These are phyloP conservation scores for Brachyhypopomus gauderio DNA, from an alignment of 2,113 vertebrate species.

Conservation along the genomic window DNA sequence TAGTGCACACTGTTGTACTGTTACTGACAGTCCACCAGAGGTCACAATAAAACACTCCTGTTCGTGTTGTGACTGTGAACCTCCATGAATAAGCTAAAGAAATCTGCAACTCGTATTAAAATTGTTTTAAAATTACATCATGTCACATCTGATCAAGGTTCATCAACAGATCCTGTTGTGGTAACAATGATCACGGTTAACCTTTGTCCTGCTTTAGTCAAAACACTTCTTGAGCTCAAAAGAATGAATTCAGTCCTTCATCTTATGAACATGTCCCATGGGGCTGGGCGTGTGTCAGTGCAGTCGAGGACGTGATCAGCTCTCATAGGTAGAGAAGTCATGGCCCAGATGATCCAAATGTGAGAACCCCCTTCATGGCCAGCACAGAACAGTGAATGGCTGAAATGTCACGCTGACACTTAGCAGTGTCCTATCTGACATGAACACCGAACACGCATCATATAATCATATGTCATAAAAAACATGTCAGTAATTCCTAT, in stretches of 20 bases:
- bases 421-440: conserved; percentile 7
- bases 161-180: background rate
- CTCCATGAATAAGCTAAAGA: background rate
- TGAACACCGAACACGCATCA: background rate
- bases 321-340: background rate
- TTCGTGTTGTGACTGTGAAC: background rate
- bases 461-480: too few species aligned
- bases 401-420: conserved; percentile 40
- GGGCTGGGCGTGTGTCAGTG: too few species aligned
- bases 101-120: too few species aligned
- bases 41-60: background rate
- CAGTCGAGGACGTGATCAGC: too few species aligned
- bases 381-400: background rate
- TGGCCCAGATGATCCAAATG: background rate
- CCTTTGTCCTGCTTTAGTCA: background rate
- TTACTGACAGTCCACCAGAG: conserved; percentile 13
- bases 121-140: too few species aligned
- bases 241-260: too few species aligned
- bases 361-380: background rate
- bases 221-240: background rate
- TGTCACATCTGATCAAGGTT: background rate
- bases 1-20: background rate
- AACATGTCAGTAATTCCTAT: too few species aligned
- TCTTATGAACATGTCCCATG: too few species aligned
- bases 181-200: background rate